These are phyloP conservation scores for Octopus sinensis DNA, from an alignment of 1,140 invertebrate genomes.

Conservation along the genomic window DNA sequence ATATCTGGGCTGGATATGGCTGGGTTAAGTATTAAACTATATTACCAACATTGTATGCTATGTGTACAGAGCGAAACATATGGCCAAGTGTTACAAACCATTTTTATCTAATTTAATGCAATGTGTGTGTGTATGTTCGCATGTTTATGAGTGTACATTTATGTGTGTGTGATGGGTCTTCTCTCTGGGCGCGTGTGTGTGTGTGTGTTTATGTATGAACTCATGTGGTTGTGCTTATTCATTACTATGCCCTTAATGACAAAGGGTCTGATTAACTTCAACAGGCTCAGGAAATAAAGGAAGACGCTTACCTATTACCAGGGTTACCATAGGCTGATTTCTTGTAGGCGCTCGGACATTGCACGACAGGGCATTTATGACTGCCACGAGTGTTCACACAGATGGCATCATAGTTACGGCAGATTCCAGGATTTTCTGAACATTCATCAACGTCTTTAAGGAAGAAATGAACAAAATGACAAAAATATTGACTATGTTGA, in stretches of 20 bases:
- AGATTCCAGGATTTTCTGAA: conserved; percentile 37
- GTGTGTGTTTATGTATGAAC: neutral
- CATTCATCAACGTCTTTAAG: conserved; percentile 79
- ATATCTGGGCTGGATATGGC: too few relatives aligned
- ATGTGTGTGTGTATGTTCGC: neutral
- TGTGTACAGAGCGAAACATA: too few relatives aligned
- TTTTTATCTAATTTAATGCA: too few relatives aligned
- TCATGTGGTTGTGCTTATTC: too few relatives aligned
- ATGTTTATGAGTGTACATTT: neutral
- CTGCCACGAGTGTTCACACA: conserved; percentile 89
- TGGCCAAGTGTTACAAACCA: too few relatives aligned
- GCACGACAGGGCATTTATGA: conserved; percentile 80
- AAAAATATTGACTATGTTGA: neutral
- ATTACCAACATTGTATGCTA: too few relatives aligned
- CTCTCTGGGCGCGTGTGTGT: neutral
- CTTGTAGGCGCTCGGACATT: conserved; percentile 67
- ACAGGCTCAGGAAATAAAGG: neutral
- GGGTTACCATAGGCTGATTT: conserved; percentile 32
- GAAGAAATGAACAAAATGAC: conserved; percentile 14
- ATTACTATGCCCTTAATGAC: too few relatives aligned
- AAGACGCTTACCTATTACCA: conserved; percentile 3
- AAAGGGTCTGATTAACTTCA: too few relatives aligned
- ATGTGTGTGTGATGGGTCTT: neutral
- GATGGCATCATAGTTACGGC: conserved; percentile 66
- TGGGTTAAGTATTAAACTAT: too few relatives aligned